Base-by-base conservation (phyloP, 2,888 invertebrate genomes). In the Cephonodes hylas region DNA sequence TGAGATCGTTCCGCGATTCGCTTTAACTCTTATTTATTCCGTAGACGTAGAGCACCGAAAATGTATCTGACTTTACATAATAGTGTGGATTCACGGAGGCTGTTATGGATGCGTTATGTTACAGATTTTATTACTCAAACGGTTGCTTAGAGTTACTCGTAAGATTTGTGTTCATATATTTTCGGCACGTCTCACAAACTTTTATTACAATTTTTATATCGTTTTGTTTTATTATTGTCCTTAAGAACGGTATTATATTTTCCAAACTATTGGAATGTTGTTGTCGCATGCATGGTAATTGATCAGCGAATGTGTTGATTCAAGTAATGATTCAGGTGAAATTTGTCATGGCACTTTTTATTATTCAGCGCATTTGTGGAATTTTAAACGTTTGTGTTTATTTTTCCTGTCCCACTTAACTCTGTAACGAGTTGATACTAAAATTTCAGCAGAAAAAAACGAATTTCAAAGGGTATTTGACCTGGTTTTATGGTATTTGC, bases 361-460 rank as follows among this genome's bases (percentile, higher is more conserved):
- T 71, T 68, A 67, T 59, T 18, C 46, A 23, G 15, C 59, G 45
- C 46, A 60, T 53, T 68, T 61, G 58, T 62, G 44, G 67, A 66
- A 64, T 68, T 65, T 71, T 68, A n/a, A 67, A 66, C 25, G 60
- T 66, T 71, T 67, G 68, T 61, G 63, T 69, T 74, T 75, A 77
- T 80, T 80, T n/a, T 77, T 77, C 75, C 71, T 77, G 80, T 69
- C 60, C 80, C 72, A 75, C 69, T 81, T 79, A 61, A 46, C 60
- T 58, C 61, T 63, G 31, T 42, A 46, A 59, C 58, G 42, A 62
- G 64, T 65, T 57, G 63, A 58, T 64, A 66, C 71, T 72, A 69
- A 69, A 71, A 64, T 70, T 71, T 62, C 53, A 61, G 62, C 63
- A 56, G 60, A n/a, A 38, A 60, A 68, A 71, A 70, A 72, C 71